These are phyloP conservation scores for Podarcis muralis DNA, from an alignment of 2,113 vertebrate genomes.

Conservation along the genomic window DNA sequence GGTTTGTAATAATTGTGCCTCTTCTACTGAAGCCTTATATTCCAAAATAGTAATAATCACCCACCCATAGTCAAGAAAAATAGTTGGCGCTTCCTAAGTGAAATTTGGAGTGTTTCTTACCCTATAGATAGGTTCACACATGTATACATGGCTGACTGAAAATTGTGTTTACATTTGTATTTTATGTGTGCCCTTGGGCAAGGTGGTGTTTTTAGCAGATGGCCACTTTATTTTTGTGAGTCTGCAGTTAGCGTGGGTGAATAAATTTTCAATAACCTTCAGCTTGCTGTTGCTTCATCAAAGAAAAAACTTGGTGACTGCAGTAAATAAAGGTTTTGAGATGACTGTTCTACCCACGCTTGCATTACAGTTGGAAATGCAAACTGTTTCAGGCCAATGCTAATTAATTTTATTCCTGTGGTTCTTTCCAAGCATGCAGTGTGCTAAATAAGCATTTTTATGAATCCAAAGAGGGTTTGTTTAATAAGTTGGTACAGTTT, in stretches of 20 bases:
- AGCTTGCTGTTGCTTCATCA: conserved; percentile 1
- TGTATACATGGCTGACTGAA: not conserved
- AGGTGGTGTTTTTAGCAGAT: not conserved
- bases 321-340: conserved; percentile 25
- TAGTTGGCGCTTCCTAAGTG: too few species aligned
- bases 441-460: conserved; percentile 21
- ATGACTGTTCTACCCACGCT: conserved; percentile 36
- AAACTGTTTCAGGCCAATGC: conserved; percentile 35
- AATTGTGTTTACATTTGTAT: not conserved
- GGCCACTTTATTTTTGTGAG: not conserved
- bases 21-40: too few species aligned
- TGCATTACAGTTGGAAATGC: conserved; percentile 44
- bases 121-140: not conserved
- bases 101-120: not conserved
- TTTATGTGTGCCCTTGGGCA: not conserved
- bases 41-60: too few species aligned
- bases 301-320: not conserved
- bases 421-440: conserved; percentile 34
- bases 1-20: too few species aligned
- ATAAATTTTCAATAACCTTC: not conserved
- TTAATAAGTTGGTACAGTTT: conserved; percentile 72
- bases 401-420: conserved; percentile 51
- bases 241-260: not conserved
- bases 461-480: conserved; percentile 54
- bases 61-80: too few species aligned